Percentiles rank a stretch among this genome's conserved stretches.
phyloP scores from a whole-genome alignment of 53 echinoderm and acorn worm species.

The Astropecten irregularis region DNA sequence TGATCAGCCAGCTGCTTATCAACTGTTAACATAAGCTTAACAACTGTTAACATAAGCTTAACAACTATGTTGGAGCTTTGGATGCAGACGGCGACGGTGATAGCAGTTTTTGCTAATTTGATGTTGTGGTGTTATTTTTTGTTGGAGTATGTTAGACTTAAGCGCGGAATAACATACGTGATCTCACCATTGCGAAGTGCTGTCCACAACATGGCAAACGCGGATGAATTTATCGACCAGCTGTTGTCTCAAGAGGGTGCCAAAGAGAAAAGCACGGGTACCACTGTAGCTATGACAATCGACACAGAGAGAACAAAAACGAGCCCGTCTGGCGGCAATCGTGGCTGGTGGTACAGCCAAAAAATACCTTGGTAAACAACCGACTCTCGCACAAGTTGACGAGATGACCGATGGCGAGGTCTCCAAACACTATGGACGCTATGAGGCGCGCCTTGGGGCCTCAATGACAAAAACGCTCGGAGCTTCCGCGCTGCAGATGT shows the following conservation, averaged over 20 bases:
- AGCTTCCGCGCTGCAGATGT: neutral
- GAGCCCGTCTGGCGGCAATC: neutral
- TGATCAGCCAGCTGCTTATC: too few species aligned
- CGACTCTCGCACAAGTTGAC: conserved; percentile 9
- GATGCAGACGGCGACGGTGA: neutral
- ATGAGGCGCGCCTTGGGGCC: conserved; percentile 13
- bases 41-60: too few species aligned
- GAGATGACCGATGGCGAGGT: conserved; percentile 22
- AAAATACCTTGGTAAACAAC: conserved; percentile 19
- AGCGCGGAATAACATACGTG: neutral
- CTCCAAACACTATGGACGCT: conserved; percentile 11
- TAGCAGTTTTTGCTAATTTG: neutral
- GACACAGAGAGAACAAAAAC: neutral
- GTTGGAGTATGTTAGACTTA: conserved; percentile 16
- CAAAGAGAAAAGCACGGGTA: neutral
- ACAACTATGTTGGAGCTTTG: neutral
- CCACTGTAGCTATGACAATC: neutral
- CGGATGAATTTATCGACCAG: conserved; percentile 8
- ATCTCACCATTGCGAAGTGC: too few species aligned
- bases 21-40: too few species aligned
- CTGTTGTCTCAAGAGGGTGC: neutral
- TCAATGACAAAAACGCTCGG: conserved; percentile 10
- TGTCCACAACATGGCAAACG: neutral
- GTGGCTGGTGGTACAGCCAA: conserved; percentile 19
- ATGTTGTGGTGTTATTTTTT: neutral